A percentile compares a stretch with the other conserved stretches of the same genome.
Conservation (phyloP, 1,140 invertebrate genomes). For the Protaetia brevitarsis region DNA sequence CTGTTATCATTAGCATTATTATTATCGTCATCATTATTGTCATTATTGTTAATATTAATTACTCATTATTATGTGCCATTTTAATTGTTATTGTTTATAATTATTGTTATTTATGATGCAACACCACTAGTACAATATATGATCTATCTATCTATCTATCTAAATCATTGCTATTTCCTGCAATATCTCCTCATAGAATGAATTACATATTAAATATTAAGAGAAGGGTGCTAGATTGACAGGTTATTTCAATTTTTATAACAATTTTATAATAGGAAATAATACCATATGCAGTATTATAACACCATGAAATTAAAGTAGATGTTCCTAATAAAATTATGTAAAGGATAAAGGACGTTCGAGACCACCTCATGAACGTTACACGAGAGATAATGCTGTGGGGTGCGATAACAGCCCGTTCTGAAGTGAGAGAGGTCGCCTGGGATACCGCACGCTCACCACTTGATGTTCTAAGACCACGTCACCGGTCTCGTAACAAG, state of each 20-base stretch:
- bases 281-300: neutral
- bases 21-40: no score
- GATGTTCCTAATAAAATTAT: slow-evolving; percentile 6
- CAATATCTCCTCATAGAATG: no score
- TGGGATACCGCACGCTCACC: slow-evolving; percentile 2
- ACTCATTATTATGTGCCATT: no score
- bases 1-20: no score
- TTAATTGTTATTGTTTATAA: no score
- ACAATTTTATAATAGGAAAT: neutral
- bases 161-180: no score
- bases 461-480: neutral
- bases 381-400: neutral
- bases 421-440: neutral
- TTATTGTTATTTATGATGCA: no score
- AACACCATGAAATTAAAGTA: neutral
- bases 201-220: no score
- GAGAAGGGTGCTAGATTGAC: no score
- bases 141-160: no score
- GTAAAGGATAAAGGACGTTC: slow-evolving; percentile 5
- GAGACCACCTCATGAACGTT: neutral
- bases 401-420: neutral
- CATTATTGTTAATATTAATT: no score
- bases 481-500: neutral
- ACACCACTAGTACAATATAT: no score
- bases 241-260: slow-evolving; percentile 8